Base-by-base conservation (phyloP, 2,797 vertebrate species). In the Telmatherina bonti region DNA sequence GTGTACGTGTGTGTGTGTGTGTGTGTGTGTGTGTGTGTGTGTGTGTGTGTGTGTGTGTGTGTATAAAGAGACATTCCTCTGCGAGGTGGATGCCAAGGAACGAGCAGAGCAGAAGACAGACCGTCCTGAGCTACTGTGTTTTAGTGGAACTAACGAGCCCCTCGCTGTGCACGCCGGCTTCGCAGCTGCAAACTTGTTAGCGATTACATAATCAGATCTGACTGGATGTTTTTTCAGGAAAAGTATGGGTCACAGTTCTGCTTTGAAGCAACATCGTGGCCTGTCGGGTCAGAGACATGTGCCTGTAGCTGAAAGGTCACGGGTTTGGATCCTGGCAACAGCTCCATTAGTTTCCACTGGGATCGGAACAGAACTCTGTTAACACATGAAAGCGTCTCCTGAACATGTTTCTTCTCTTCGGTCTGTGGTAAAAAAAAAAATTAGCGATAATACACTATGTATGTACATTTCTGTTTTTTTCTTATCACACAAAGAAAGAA, bases 51-150 rank as follows among this genome's bases (percentile, higher is more conserved):
- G 71, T 35, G 66, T 20, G 70, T 13, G 79, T 55, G 70, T 4
- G 61, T 1, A n/a, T n/a, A n/a, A n/a, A n/a, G 78, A 77, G 82
- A 89, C 88, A 92, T 93, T 93, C 89, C 92, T 88, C 53, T 7
- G 75, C n/a, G 74, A 90, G 82, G 81, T 88, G 78, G 80, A 85
- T 85, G 87, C 89, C 90, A 92, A 79, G 56, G 72, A 86, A 68
- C 53, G 67, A 81, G 80, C 79, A 72, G 73, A 85, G 83, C 84
- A 27, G 75, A 81, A 91, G 85, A 87, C 89, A 86, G 84, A 82
- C 79, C 85, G 88, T 89, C 88, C 90, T 72, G 79, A 85, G 83
- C 84, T 85, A 67, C 83, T 83, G 81, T 84, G 86, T 81, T 89
- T 82, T 59, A 78, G 83, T 75, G 76, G 78, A 78, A 76, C 86